phyloP scores from a whole-genome alignment of 2,797 vertebrate species.

The Glossophaga mutica region DNA sequence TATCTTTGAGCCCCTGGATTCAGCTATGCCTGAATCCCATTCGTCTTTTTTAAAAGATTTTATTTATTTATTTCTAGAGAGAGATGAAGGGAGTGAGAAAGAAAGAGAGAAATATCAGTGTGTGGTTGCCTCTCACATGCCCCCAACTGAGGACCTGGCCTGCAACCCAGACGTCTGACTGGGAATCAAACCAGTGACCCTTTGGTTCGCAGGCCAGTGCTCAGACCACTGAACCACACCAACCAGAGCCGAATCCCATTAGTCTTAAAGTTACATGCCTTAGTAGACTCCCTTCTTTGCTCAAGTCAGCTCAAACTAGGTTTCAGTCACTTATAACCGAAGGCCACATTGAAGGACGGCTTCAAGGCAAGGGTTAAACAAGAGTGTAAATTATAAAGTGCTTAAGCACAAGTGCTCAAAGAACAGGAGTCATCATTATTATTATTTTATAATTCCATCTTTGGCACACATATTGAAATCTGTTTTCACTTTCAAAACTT shows the following conservation, averaged over 20 bases:
- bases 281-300: background rate
- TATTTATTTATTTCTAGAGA: too few species aligned
- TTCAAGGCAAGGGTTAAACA: background rate
- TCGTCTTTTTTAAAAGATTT: background rate
- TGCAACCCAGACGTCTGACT: too few species aligned
- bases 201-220: too few species aligned
- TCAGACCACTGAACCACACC: too few species aligned
- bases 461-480: background rate
- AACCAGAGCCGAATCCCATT: background rate
- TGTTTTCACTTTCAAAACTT: slow-evolving; percentile 41
- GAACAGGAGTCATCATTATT: background rate
- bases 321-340: background rate
- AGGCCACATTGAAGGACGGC: background rate
- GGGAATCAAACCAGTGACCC: too few species aligned
- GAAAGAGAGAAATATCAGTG: too few species aligned
- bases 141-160: too few species aligned
- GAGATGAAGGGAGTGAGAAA: too few species aligned
- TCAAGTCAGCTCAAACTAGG: background rate
- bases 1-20: background rate
- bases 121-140: too few species aligned
- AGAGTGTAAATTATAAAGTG: background rate
- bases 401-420: background rate
- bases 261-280: background rate
- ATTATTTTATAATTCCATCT: slow-evolving; percentile 18
- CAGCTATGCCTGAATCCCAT: background rate